These are phyloP conservation scores for Brachionus rotundiformis DNA, from an alignment of 1,140 invertebrate species.

Conservation along the genomic window DNA sequence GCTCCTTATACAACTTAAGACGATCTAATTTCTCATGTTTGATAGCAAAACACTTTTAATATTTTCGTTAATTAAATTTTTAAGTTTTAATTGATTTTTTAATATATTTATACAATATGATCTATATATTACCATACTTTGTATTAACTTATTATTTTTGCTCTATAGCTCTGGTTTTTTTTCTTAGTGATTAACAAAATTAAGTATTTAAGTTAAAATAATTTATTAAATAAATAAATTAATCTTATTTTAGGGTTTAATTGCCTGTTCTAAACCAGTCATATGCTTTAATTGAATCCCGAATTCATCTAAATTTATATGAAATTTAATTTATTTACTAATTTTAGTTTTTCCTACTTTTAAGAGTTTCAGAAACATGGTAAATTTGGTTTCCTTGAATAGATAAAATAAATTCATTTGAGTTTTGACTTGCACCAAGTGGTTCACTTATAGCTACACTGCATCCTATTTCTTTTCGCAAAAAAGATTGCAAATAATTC, in stretches of 20 bases:
- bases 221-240: not conserved
- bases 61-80: too few relatives aligned
- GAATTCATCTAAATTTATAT: slow-evolving; percentile 31
- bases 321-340: not conserved
- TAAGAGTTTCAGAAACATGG: slow-evolving; percentile 17
- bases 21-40: too few relatives aligned
- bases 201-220: not conserved
- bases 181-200: not conserved
- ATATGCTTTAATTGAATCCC: slow-evolving; percentile 40
- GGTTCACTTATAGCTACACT: slow-evolving; percentile 40
- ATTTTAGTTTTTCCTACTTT: not conserved
- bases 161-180: too few relatives aligned
- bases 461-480: slow-evolving; percentile 43
- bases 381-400: slow-evolving; percentile 51
- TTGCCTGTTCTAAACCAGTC: slow-evolving; percentile 26
- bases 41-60: too few relatives aligned
- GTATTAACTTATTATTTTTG: too few relatives aligned
- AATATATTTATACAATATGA: too few relatives aligned
- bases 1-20: too few relatives aligned
- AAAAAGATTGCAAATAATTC: slow-evolving; percentile 2
- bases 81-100: too few relatives aligned
- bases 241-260: not conserved
- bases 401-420: slow-evolving; percentile 39
- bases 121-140: too few relatives aligned
- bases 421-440: not conserved